Evolutionary conservation across 2,888 invertebrate species (phyloP).

Genomic region (Melinaea menophilus): DNA sequence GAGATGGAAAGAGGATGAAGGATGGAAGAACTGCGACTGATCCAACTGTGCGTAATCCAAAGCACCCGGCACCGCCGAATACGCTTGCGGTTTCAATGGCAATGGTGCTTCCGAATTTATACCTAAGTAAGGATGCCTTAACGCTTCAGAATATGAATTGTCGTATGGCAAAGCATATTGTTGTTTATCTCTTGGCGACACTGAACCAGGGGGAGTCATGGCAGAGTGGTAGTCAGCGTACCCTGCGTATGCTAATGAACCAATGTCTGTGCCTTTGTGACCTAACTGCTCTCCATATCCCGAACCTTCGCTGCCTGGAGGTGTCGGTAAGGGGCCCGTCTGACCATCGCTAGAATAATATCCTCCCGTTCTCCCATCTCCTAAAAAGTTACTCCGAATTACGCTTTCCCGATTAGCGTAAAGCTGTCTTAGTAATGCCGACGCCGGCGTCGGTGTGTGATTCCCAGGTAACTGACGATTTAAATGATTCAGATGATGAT

Average conservation of each 20-base stretch:
- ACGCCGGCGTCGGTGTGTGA: constrained; percentile 86
- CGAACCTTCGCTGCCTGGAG: constrained; percentile 92
- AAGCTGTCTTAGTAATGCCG: constrained; percentile 91
- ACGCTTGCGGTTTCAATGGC: constrained; percentile 94
- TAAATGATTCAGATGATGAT: constrained; percentile 78
- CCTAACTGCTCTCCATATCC: constrained; percentile 80
- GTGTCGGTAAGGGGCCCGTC: constrained; percentile 89
- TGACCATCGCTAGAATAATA: constrained; percentile 79
- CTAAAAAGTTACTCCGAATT: constrained; percentile 89
- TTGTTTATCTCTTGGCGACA: constrained; percentile 93
- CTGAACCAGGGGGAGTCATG: constrained; percentile 98
- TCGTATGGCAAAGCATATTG: constrained; percentile 76
- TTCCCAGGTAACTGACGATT: constrained; percentile 78
- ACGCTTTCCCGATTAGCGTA: constrained; percentile 97
- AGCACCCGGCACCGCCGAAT: constrained; percentile 84
- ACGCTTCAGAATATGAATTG: constrained; percentile 81
- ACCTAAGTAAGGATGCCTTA: constrained; percentile 76
- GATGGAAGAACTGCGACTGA: constrained; percentile 92
- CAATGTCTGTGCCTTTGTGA: constrained; percentile 77
- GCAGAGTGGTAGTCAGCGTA: constrained; percentile 92
- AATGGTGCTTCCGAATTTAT: constrained; percentile 64
- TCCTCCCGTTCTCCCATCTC: constrained; percentile 69
- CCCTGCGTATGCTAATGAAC: constrained; percentile 79
- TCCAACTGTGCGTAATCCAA: constrained; percentile 82
- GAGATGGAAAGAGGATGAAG: constrained; percentile 88